Conservation (phyloP, 2,888 invertebrate species). For the Caenorhabditis sulstoni region DNA sequence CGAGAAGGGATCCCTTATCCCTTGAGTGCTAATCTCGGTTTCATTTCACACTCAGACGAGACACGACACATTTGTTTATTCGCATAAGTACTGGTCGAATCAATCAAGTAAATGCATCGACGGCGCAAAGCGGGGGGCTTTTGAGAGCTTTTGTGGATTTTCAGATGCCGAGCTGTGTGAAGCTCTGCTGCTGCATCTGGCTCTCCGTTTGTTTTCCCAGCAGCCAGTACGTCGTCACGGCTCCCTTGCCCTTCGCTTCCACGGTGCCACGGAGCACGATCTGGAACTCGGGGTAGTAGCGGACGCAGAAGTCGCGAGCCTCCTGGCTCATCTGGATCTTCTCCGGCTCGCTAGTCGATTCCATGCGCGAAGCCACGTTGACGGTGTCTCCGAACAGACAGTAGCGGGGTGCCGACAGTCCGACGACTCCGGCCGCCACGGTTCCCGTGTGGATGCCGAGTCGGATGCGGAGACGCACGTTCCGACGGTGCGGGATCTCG, state of each 20-base stretch:
- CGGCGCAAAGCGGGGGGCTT: slow-evolving; percentile 7
- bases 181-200: slow-evolving; percentile 49
- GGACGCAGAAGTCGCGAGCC: slow-evolving; percentile 54
- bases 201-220: slow-evolving; percentile 63
- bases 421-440: slow-evolving; percentile 79
- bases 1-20: too few relatives aligned
- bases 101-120: slow-evolving; percentile 54
- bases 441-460: slow-evolving; percentile 78
- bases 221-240: slow-evolving; percentile 76
- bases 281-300: slow-evolving; percentile 74
- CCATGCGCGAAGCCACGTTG: slow-evolving; percentile 78
- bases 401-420: slow-evolving; percentile 78
- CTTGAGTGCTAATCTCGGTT: background rate
- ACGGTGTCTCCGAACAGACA: slow-evolving; percentile 80
- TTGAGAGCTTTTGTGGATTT: slow-evolving; percentile 25
- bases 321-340: slow-evolving; percentile 76
- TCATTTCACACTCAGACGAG: too few relatives aligned
- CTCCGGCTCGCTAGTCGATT: slow-evolving; percentile 76
- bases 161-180: slow-evolving; percentile 53
- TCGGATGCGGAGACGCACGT: slow-evolving; percentile 74
- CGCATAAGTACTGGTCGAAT: slow-evolving; percentile 16
- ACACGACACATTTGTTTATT: slow-evolving; percentile 36
- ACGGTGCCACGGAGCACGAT: slow-evolving; percentile 72
- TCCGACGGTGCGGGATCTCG: slow-evolving; percentile 73
- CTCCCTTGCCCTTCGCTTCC: slow-evolving; percentile 77